Evolutionary conservation across 2,797 vertebrate species (phyloP).

Genomic region (Gambelia wislizenii): DNA sequence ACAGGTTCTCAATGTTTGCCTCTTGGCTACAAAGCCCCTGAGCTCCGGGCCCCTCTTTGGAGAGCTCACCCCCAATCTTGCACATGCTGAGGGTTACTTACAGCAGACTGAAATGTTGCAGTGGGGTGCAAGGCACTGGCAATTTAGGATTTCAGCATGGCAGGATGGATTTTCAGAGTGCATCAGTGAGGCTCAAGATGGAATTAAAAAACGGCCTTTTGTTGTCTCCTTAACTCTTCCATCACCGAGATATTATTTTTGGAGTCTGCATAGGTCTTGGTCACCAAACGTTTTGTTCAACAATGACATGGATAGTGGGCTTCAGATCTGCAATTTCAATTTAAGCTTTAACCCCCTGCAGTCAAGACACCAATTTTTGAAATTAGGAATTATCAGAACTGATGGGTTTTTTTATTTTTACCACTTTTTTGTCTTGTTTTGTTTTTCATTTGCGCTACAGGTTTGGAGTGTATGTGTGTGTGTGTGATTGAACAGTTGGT

Average conservation of each 20-base stretch:
- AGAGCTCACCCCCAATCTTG: conserved; percentile 76
- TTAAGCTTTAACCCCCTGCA: not conserved
- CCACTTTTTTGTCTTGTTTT: not conserved
- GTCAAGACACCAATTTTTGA: not conserved
- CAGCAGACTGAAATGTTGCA: conserved; percentile 76
- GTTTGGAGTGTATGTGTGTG: not conserved
- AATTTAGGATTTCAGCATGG: conserved; percentile 68
- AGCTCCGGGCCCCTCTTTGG: conserved; percentile 80
- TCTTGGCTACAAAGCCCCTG: conserved; percentile 83
- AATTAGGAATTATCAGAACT: not conserved
- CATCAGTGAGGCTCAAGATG: conserved; percentile 59
- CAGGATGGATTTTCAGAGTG: conserved; percentile 71
- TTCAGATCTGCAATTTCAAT: not conserved
- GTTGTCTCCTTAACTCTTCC: conserved; percentile 69
- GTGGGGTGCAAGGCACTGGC: conserved; percentile 67
- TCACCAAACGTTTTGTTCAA: not conserved
- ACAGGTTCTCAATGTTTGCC: conserved; percentile 86
- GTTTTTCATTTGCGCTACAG: not conserved
- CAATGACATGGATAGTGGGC: not conserved
- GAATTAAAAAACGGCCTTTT: conserved; percentile 76
- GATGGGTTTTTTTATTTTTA: not conserved
- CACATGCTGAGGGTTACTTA: conserved; percentile 78
- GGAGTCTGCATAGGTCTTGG: conserved; percentile 40
- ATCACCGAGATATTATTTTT: conserved; percentile 3
- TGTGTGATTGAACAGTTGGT: not conserved